Percentiles rank a stretch among this genome's conserved stretches.
Evolutionary conservation across 2,888 invertebrate genomes (phyloP).

Genomic region (Autographa pulchrina): DNA sequence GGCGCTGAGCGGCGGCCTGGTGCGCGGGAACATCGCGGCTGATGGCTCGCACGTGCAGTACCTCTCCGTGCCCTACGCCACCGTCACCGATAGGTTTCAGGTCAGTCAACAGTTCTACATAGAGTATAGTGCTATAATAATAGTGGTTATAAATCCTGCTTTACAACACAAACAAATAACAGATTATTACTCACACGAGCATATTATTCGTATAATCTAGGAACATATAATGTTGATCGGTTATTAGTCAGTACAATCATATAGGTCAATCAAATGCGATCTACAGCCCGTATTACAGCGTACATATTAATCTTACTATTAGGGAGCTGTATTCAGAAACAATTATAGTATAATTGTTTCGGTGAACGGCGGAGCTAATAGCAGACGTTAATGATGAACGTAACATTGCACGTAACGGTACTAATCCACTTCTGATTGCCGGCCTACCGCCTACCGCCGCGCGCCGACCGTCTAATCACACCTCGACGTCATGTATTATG

Average conservation of each 20-base stretch:
- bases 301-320: slow-evolving; percentile 16
- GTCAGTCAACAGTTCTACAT: slow-evolving; percentile 55
- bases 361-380: slow-evolving; percentile 35
- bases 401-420: slow-evolving; percentile 41
- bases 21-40: slow-evolving; percentile 70
- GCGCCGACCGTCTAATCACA: slow-evolving; percentile 38
- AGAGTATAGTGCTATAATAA: background rate
- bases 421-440: slow-evolving; percentile 60
- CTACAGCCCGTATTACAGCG: background rate
- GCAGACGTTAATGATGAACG: slow-evolving; percentile 38
- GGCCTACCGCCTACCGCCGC: slow-evolving; percentile 17
- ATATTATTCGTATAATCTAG: background rate
- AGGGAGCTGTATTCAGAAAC: slow-evolving; percentile 39
- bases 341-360: slow-evolving; percentile 47
- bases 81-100: slow-evolving; percentile 73
- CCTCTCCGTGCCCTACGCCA: slow-evolving; percentile 78
- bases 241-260: background rate
- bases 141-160: background rate
- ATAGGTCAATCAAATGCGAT: slow-evolving; percentile 6
- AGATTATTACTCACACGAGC: background rate
- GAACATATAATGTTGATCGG: background rate
- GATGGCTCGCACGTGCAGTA: slow-evolving; percentile 74
- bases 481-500: slow-evolving; percentile 24
- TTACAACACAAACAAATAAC: too few relatives aligned
- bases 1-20: slow-evolving; percentile 67